phyloP scores from a whole-genome alignment of 2,888 invertebrate genomes.

The Macroteleia sp. region DNA sequence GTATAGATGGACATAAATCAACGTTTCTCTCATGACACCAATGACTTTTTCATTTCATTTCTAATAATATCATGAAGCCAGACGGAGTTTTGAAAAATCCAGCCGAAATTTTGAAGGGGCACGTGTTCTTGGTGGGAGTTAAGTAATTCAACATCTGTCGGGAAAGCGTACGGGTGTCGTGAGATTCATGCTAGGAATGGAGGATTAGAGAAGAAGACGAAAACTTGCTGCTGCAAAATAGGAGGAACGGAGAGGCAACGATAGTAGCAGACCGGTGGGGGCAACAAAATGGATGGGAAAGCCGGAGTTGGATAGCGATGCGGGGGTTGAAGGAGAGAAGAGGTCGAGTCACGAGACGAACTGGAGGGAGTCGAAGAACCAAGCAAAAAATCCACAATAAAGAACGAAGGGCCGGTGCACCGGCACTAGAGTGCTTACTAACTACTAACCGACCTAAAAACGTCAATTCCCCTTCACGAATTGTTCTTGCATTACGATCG shows the following conservation, averaged over 20 bases:
- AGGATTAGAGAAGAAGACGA: conserved; percentile 46
- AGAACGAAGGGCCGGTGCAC: conserved; percentile 69
- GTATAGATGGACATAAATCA: too few species aligned
- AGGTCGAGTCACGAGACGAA: conserved; percentile 63
- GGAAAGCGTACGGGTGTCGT: conserved; percentile 57
- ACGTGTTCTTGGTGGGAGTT: conserved; percentile 44
- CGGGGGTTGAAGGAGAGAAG: conserved; percentile 65
- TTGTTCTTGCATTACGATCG: conserved; percentile 56
- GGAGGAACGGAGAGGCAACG: conserved; percentile 28
- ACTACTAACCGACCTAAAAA: conserved; percentile 72
- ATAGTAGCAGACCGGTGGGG: conserved; percentile 44
- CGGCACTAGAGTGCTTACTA: conserved; percentile 59
- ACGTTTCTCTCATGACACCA: too few species aligned
- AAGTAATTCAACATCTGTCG: conserved; percentile 66
- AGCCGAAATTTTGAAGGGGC: conserved; percentile 30
- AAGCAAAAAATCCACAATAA: conserved; percentile 69
- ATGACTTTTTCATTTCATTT: too few species aligned
- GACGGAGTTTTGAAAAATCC: conserved; percentile 37
- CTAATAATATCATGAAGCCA: conserved; percentile 2
- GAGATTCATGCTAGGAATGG: conserved; percentile 48
- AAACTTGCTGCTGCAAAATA: conserved; percentile 7
- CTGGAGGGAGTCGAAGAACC: conserved; percentile 71
- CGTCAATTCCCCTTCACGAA: conserved; percentile 68
- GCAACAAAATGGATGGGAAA: conserved; percentile 65
- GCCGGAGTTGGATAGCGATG: conserved; percentile 61